Conservation (phyloP, 2,888 invertebrate species). For the Branchinecta sandiegonensis region DNA sequence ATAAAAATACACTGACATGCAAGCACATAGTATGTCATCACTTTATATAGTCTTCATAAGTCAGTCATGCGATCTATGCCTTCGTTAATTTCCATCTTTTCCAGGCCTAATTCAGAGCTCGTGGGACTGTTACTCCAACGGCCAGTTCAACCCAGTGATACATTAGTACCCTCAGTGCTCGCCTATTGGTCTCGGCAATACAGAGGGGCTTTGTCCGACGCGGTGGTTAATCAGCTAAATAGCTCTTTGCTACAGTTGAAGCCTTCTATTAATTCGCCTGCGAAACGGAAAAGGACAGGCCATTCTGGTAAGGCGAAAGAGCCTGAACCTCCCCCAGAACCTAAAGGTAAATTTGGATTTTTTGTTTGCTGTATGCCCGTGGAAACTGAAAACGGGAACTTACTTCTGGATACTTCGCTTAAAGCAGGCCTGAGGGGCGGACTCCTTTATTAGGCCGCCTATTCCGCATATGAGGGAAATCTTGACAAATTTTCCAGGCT, state of each 20-base stretch:
- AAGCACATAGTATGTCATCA: too few species aligned
- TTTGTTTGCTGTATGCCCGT: too few species aligned
- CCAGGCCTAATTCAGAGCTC: conserved; percentile 64
- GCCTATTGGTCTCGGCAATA: conserved; percentile 88
- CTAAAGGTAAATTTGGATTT: background rate
- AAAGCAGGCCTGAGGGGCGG: too few species aligned
- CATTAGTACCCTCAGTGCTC: conserved; percentile 76
- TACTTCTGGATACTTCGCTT: too few species aligned
- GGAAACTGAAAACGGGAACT: too few species aligned
- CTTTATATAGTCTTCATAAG: too few species aligned
- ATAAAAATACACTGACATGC: too few species aligned
- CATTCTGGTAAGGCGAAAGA: conserved; percentile 10
- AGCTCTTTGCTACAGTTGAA: conserved; percentile 14
- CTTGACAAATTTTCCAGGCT: too few species aligned
- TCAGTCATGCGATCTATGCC: too few species aligned
- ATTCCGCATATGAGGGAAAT: too few species aligned
- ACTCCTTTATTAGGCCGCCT: too few species aligned
- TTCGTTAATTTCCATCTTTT: conserved; percentile 26
- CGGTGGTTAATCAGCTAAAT: conserved; percentile 36
- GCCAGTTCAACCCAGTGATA: conserved; percentile 54
- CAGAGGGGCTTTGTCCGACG: conserved; percentile 44
- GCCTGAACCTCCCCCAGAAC: conserved; percentile 13
- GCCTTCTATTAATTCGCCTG: conserved; percentile 20
- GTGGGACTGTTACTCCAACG: conserved; percentile 67
- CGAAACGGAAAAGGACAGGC: conserved; percentile 22